Evolutionary conservation across 1,140 invertebrate genomes (phyloP).

Genomic region (Nomia melanderi): DNA sequence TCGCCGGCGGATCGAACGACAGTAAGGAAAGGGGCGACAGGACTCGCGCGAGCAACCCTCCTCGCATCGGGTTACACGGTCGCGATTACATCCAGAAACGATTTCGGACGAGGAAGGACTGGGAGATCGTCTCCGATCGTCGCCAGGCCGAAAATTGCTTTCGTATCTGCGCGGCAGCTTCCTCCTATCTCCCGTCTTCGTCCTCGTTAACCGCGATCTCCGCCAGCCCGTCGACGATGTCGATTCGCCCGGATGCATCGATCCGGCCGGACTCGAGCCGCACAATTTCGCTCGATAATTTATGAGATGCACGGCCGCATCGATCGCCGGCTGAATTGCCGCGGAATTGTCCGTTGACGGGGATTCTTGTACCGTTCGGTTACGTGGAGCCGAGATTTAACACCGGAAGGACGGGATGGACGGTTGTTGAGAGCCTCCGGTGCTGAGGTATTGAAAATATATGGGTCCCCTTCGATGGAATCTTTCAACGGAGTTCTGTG

Average conservation of each 20-base stretch:
- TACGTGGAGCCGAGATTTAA: too few species aligned
- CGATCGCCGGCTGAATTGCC: not conserved
- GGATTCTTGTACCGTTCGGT: not conserved
- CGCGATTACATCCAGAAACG: conserved; percentile 2
- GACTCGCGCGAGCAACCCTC: too few species aligned
- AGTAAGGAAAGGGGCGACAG: too few species aligned
- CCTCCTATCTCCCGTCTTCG: not conserved
- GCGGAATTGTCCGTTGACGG: not conserved
- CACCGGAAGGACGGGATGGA: too few species aligned
- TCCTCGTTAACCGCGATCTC: not conserved
- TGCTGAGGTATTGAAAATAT: too few species aligned
- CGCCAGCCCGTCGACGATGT: too few species aligned
- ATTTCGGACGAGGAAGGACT: not conserved
- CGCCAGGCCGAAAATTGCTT: conserved; percentile 7
- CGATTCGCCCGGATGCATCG: not conserved
- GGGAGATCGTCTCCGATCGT: not conserved
- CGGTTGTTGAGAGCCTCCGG: too few species aligned
- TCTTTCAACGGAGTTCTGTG: too few species aligned
- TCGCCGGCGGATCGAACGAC: too few species aligned
- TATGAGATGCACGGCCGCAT: not conserved
- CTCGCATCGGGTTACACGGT: conserved; percentile 47
- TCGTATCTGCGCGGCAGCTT: not conserved
- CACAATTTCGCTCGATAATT: conserved; percentile 1
- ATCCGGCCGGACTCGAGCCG: not conserved
- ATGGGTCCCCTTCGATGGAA: too few species aligned